phyloP scores from a whole-genome alignment of 2,113 vertebrate genomes.

The Nothocercus nigrocapillus region DNA sequence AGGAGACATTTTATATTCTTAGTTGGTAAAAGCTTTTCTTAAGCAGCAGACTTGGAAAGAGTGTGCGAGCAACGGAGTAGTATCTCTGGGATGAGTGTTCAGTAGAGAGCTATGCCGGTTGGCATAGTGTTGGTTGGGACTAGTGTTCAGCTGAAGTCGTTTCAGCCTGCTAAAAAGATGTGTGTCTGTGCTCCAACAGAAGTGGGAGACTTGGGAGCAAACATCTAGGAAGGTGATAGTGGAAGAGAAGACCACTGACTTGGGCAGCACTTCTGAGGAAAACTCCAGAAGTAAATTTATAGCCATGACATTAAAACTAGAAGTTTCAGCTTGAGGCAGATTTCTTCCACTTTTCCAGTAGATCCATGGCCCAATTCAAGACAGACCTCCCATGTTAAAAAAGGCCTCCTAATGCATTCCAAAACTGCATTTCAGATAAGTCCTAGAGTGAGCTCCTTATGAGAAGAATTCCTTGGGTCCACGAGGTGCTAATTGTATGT shows the following conservation, averaged over 20 bases:
- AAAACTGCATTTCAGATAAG: background rate
- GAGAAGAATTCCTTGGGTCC: background rate
- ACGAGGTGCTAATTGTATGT: background rate
- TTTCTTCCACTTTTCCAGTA: background rate
- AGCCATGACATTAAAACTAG: background rate
- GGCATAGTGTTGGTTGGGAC: background rate
- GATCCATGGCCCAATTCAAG: background rate
- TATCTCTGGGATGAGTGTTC: background rate
- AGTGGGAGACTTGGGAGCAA: background rate
- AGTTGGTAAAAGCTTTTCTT: background rate
- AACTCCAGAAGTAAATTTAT: background rate
- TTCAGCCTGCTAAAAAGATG: background rate
- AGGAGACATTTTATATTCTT: background rate
- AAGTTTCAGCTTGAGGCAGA: background rate
- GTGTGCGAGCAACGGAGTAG: background rate
- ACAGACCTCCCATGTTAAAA: background rate
- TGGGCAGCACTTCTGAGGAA: background rate
- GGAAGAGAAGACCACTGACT: background rate
- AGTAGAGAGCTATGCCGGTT: background rate
- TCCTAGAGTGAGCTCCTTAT: background rate
- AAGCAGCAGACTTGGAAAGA: background rate
- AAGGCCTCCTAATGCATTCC: background rate
- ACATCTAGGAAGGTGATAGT: background rate
- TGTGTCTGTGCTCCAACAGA: background rate
- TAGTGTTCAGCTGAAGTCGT: background rate